A percentile compares a stretch with the other conserved stretches of the same genome.
Conservation (phyloP, 2,113 vertebrate species). For the Vulpes ferrilata region DNA sequence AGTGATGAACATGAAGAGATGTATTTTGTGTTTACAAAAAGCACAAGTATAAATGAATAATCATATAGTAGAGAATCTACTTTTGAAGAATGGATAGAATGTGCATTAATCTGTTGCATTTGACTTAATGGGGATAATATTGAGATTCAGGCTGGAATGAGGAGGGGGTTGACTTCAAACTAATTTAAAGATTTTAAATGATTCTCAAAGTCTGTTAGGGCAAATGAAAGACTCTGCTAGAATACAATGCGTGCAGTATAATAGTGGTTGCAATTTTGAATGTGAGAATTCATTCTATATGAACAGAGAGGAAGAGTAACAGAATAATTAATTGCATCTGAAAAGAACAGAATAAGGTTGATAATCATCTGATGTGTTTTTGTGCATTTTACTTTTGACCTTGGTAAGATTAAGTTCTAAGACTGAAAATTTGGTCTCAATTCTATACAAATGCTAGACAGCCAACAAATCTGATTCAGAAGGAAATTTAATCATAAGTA, state of each 20-base stretch:
- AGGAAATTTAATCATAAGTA: slow-evolving; percentile 21
- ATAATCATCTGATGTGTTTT: not conserved
- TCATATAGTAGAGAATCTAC: not conserved
- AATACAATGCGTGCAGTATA: not conserved
- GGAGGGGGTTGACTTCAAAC: not conserved
- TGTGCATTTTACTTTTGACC: not conserved
- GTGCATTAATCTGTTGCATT: not conserved
- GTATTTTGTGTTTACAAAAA: not conserved
- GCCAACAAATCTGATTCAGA: slow-evolving; percentile 40
- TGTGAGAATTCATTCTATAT: not conserved
- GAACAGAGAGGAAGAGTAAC: not conserved
- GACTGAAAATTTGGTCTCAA: slow-evolving; percentile 9
- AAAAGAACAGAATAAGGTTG: not conserved
- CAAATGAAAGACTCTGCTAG: not conserved
- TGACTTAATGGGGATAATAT: not conserved
- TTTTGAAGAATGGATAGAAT: not conserved
- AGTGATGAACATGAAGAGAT: not conserved
- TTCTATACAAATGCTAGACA: not conserved
- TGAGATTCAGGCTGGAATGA: not conserved
- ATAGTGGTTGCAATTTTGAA: slow-evolving; percentile 13
- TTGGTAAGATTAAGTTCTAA: not conserved
- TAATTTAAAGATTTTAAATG: not conserved
- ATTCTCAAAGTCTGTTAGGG: not conserved
- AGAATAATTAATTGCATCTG: not conserved
- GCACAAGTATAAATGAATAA: not conserved